Conservation (phyloP, 2,888 invertebrate species). For the Azorinus chamasolen region DNA sequence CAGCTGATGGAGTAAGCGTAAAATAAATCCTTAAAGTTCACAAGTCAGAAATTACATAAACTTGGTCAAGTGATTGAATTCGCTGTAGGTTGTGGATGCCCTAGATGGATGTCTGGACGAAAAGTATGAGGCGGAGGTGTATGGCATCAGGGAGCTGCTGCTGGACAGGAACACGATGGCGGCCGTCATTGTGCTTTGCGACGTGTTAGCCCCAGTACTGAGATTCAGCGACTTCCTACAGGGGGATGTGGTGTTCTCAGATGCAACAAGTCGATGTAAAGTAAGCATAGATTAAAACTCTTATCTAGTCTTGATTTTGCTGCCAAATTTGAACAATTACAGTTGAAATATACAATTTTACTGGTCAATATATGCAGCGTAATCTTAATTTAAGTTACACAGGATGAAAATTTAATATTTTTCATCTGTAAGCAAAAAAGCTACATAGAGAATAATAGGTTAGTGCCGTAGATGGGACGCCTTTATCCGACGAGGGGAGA, state of each 20-base stretch:
- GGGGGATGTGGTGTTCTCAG: background rate
- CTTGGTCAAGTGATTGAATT: too few relatives aligned
- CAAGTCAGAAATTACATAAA: too few relatives aligned
- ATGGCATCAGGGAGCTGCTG: conserved; percentile 4
- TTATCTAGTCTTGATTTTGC: background rate
- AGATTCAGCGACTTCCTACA: conserved; percentile 10
- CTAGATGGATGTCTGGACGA: conserved; percentile 12
- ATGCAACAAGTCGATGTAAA: background rate
- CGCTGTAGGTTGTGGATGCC: conserved; percentile 8
- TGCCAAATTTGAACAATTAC: background rate
- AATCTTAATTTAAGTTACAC: too few relatives aligned
- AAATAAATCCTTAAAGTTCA: too few relatives aligned
- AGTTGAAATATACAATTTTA: too few relatives aligned
- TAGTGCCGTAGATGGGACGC: too few relatives aligned
- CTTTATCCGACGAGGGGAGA: too few relatives aligned
- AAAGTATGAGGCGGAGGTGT: conserved; percentile 14
- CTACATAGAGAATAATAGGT: too few relatives aligned
- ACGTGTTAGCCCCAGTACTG: conserved; percentile 4
- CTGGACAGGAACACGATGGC: conserved; percentile 12
- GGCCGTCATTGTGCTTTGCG: conserved; percentile 4
- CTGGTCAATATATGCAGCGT: too few relatives aligned
- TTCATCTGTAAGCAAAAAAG: too few relatives aligned
- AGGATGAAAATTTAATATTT: background rate
- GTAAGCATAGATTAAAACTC: background rate
- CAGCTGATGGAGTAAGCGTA: too few relatives aligned